Evolutionary conservation across 2,888 invertebrate species (phyloP), one percentile per base, ranked within the genome.

Genomic region (Nomada fucata): DNA sequence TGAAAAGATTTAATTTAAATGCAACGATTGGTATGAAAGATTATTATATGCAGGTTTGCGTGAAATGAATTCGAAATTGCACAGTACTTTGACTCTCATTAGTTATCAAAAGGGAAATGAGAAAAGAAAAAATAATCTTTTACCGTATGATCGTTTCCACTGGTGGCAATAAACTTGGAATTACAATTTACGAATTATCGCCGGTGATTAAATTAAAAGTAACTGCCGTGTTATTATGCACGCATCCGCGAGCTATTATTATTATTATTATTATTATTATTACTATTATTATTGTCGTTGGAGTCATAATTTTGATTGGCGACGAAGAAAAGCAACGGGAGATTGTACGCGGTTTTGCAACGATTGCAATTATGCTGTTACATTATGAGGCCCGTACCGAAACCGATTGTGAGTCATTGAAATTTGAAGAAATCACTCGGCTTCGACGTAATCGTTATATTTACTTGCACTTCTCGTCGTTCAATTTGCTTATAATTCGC

Each of bases 361-460:
- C 71, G 67, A 23, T 57, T 76, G 65, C 65, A 84, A 79, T 79
- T 76, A 61, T 50, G 23, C 57, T 84, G 36, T 36, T 36, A 36
- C 36, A 36, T 84, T 72, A 72, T 53, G 79, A n/a, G 29, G 61
- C 53, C 65, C 50, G 67, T 52, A 71, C 63, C 75, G 59, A 55
- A 44, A 36, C 36, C 5, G 44, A 65, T 57, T 61, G 44, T 59
- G 83, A 79, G 69, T 84, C 79, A 73, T 29, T 79, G 76, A 65
- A 69, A 67, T 84, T 80, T 50, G 36, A 57, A 73, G 70, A 80
- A 80, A 70, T 63, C 53, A 64, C 26, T 59, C 53, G 26, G 36
- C 70, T 44, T 77, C 50, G 50, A 50, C 63, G 20, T 68, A 61
- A 67, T 42, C 61, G 53, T 68, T 42, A 57, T 44, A 47, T 52